A percentile compares a stretch with the other conserved stretches of the same genome.
These are phyloP conservation scores for Lytechinus pictus DNA, from an alignment of 35 echinoderm and acorn worm species.

Conservation along the genomic window DNA sequence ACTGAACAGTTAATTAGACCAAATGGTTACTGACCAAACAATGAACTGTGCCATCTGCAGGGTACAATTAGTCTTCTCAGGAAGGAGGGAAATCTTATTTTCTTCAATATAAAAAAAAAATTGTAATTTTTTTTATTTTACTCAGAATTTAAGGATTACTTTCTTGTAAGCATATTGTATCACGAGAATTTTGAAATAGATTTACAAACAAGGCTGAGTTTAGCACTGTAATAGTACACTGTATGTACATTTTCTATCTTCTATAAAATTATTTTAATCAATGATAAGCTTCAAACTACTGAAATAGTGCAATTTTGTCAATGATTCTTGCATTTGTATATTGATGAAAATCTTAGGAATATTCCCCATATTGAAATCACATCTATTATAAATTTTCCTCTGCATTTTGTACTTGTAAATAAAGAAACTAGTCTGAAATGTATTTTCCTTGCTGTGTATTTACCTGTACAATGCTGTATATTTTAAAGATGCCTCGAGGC, in stretches of 20 bases:
- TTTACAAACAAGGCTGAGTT: not conserved
- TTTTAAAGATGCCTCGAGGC: not conserved
- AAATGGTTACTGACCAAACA: too few relatives aligned
- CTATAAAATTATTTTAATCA: not conserved
- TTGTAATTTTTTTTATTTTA: not conserved
- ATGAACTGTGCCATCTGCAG: too few relatives aligned
- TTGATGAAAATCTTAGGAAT: too few relatives aligned
- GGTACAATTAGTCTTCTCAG: not conserved
- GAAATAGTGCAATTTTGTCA: too few relatives aligned
- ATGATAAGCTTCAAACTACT: too few relatives aligned
- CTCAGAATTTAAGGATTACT: not conserved
- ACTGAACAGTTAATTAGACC: too few relatives aligned
- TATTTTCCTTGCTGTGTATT: not conserved
- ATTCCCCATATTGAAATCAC: not conserved
- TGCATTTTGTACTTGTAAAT: not conserved
- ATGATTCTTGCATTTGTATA: too few relatives aligned
- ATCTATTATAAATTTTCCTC: not conserved
- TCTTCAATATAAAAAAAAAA: not conserved
- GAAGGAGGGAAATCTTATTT: not conserved
- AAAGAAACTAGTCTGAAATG: not conserved
- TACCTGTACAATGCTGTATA: not conserved
- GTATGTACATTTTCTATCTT: not conserved
- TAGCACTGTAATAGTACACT: not conserved
- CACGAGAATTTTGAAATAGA: not conserved
- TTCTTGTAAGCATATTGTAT: not conserved